Base-by-base conservation (phyloP, 2,113 vertebrate species). In the Dendropsophus ebraccatus region DNA sequence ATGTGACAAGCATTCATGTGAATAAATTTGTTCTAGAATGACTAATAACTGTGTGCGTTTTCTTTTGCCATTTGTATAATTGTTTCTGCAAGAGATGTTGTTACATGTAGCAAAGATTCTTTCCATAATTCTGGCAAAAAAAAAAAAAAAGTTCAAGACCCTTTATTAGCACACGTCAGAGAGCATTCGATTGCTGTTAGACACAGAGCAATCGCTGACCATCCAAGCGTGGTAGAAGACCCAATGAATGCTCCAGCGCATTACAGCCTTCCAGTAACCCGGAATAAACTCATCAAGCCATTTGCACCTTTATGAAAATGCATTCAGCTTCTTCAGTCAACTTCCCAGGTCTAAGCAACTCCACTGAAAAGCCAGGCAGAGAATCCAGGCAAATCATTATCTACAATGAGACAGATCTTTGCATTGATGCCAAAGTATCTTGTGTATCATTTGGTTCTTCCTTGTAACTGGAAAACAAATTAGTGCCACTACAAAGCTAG, bases 251-350 rank as follows among this genome's bases (percentile, higher is more conserved):
- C 88, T 82, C 84, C 62, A 16, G 75, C 23, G 83, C 86, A 10
- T 70, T 11, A 0, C 32, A 37, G 87, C 89, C 60, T 88, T 85
- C 87, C 88, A 52, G 0, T 84, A 87, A 73, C 32, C 81, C 88
- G 83, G 74, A 88, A 84, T 35, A 76, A 90, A 83, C 88, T 65
- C 56, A 87, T 87, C 82, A 60, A 1, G 60, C 88, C 85, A 88
- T 89, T 87, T 89, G 89, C 87, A 87, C 90, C 84, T 89, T 83
- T 5, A 6, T 56, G 88, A 85, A 83, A 88, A 88, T 23, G 21
- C n/a, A 1, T 87, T 88, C 87, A n/a, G n/a, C n/a, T n/a, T n/a
- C n/a, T n/a, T n/a, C 2, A 0, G 86, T 78, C 89, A 75, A 16
- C 70, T 35, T 83, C 82, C 81, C 77, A 52, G 60, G 82, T 73